Evolutionary conservation across 2,113 vertebrate genomes (phyloP).

Genomic region (Brachypteracias leptosomus): DNA sequence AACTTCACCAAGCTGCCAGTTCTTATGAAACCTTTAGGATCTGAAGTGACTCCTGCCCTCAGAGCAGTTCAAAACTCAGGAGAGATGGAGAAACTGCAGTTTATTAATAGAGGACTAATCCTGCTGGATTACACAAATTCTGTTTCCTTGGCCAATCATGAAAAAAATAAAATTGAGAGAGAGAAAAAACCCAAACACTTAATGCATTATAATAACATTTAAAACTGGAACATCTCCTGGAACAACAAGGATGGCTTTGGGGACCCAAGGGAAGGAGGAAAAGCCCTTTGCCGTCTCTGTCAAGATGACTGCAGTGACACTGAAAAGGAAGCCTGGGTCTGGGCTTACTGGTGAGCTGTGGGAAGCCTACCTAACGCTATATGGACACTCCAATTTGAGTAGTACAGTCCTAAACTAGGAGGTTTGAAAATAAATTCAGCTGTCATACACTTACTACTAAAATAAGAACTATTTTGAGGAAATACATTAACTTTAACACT

Average conservation of each 20-base stretch:
- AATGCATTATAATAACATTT: background rate
- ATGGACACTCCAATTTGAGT: background rate
- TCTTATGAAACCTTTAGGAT: background rate
- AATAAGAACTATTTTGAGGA: background rate
- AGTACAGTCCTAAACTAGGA: background rate
- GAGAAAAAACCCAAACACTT: background rate
- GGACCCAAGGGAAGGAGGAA: background rate
- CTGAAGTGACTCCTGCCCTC: background rate
- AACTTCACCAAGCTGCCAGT: background rate
- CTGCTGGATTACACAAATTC: background rate
- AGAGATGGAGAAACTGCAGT: background rate
- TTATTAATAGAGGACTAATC: background rate
- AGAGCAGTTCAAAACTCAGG: background rate
- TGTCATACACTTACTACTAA: background rate
- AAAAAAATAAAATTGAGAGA: background rate
- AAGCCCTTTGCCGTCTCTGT: background rate
- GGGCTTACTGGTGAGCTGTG: background rate
- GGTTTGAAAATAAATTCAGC: background rate
- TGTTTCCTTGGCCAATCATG: background rate
- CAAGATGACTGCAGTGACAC: background rate
- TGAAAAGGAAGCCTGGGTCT: background rate
- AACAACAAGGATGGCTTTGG: background rate
- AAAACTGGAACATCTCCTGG: background rate
- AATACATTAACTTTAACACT: background rate
- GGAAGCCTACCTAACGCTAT: background rate